phyloP scores from a whole-genome alignment of 2,113 vertebrate species.

The Ahaetulla prasina region DNA sequence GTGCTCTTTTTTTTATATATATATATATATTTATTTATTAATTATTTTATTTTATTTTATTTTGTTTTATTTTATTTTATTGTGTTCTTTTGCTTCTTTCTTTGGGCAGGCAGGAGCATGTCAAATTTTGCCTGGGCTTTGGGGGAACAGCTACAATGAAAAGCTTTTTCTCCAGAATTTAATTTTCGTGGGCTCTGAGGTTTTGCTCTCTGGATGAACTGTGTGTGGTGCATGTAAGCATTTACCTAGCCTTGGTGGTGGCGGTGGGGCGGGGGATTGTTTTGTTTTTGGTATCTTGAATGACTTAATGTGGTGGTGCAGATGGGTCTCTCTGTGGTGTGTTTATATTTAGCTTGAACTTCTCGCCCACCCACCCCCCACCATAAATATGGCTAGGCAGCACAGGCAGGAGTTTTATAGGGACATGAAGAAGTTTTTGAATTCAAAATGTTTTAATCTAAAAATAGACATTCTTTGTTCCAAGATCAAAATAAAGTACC shows the following conservation, averaged over 20 bases:
- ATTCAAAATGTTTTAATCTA: background rate
- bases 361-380: background rate
- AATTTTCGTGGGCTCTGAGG: background rate
- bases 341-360: background rate
- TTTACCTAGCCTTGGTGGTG: background rate
- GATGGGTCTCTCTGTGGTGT: background rate
- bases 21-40: too few relatives aligned
- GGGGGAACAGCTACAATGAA: background rate
- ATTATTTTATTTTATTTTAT: too few relatives aligned
- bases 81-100: background rate
- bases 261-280: background rate
- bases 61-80: too few relatives aligned
- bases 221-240: background rate
- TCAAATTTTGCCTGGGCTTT: background rate
- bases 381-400: background rate
- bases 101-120: background rate
- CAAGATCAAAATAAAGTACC: background rate
- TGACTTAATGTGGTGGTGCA: background rate
- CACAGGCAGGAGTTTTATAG: background rate
- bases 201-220: background rate
- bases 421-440: background rate
- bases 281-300: background rate
- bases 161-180: background rate
- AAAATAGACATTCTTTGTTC: background rate
- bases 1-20: too few relatives aligned